These are phyloP conservation scores for Sclerodermus sp. DNA, from an alignment of 2,888 invertebrate species.

Conservation along the genomic window DNA sequence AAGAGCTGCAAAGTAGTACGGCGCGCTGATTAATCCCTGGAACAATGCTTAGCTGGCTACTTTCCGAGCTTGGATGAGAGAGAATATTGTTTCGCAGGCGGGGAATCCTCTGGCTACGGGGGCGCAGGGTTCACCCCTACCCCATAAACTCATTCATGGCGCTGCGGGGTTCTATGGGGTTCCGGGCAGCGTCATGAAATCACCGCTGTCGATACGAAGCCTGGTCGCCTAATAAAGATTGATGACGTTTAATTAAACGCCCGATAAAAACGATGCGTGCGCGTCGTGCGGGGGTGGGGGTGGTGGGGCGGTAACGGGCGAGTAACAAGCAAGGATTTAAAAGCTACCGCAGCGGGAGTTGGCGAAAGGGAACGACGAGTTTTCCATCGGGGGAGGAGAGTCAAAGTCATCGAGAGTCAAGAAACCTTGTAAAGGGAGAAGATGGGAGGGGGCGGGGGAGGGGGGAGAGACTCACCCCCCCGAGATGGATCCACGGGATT, in stretches of 20 bases:
- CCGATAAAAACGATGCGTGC: conserved; percentile 36
- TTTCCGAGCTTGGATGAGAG: too few relatives aligned
- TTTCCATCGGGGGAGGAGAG: not conserved
- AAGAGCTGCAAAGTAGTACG: too few relatives aligned
- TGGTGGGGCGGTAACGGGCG: conserved; percentile 14
- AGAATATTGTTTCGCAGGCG: conserved; percentile 36
- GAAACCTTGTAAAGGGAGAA: too few relatives aligned
- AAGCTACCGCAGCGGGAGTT: conserved; percentile 16
- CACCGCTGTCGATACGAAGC: conserved; percentile 50
- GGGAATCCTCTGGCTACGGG: conserved; percentile 17
- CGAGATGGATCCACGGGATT: too few relatives aligned
- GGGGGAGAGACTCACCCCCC: too few relatives aligned
- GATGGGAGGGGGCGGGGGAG: not conserved
- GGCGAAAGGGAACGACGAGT: not conserved
- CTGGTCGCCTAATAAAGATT: conserved; percentile 52
- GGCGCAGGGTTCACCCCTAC: conserved; percentile 29
- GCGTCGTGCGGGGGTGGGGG: conserved; percentile 2
- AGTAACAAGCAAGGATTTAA: conserved; percentile 26
- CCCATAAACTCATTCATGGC: conserved; percentile 51
- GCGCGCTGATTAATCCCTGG: too few relatives aligned
- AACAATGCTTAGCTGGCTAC: too few relatives aligned
- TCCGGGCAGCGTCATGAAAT: conserved; percentile 41
- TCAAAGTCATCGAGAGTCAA: too few relatives aligned
- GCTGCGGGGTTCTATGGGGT: conserved; percentile 28
- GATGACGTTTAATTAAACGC: conserved; percentile 53